Evolutionary conservation across 2,888 invertebrate genomes (phyloP).

Genomic region (Sinopyrophorus schimmeli): DNA sequence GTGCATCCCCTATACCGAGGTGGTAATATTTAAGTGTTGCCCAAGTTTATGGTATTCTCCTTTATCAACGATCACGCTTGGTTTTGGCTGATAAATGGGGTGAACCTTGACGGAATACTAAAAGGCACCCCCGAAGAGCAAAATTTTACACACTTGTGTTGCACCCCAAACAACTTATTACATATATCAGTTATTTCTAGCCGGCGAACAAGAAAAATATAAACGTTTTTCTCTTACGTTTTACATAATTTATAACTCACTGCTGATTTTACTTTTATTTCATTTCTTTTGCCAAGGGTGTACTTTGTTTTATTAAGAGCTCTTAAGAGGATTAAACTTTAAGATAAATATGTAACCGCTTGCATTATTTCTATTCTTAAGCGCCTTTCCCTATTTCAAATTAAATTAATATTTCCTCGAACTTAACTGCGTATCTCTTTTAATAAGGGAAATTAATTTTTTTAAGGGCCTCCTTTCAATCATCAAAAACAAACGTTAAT

Average conservation of each 20-base stretch:
- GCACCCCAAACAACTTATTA: slow-evolving; percentile 30
- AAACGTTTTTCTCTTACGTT: slow-evolving; percentile 28
- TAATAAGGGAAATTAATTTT: too few species aligned
- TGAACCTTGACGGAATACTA: slow-evolving; percentile 19
- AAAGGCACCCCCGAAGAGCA: slow-evolving; percentile 11
- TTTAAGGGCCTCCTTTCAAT: too few species aligned
- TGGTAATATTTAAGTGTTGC: too few species aligned
- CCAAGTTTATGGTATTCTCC: slow-evolving; percentile 18
- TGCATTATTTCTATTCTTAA: too few species aligned
- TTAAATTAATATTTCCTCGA: too few species aligned
- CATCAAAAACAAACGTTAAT: too few species aligned
- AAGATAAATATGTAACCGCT: too few species aligned
- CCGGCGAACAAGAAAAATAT: slow-evolving; percentile 34
- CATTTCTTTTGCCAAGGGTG: slow-evolving; percentile 26
- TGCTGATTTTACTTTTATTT: slow-evolving; percentile 34
- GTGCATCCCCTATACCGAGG: too few species aligned
- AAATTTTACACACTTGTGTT: slow-evolving; percentile 14
- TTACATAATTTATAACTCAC: slow-evolving; percentile 34
- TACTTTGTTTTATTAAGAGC: slow-evolving; percentile 22
- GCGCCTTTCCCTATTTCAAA: too few species aligned
- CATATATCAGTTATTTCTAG: slow-evolving; percentile 36
- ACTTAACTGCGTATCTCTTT: too few species aligned
- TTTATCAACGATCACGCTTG: slow-evolving; percentile 24
- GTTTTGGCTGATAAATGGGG: slow-evolving; percentile 23
- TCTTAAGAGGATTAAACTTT: slow-evolving; percentile 25